These are phyloP conservation scores for Alentia gelatinosa DNA, from an alignment of 2,888 invertebrate genomes.

Conservation along the genomic window DNA sequence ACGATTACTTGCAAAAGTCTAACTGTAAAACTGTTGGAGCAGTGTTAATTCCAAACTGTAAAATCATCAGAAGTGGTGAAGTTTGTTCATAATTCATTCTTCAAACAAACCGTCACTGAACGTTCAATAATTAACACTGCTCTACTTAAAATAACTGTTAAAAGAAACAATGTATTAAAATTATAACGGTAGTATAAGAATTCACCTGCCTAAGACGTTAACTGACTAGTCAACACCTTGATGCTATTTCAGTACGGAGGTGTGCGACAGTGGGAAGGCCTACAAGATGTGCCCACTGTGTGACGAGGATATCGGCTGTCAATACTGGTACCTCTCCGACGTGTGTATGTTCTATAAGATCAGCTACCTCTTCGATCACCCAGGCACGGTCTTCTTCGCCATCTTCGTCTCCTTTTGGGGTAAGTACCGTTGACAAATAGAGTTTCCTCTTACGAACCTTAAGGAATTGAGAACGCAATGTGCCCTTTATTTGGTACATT, in stretches of 20 bases:
- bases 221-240: no score
- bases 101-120: no score
- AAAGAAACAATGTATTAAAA: no score
- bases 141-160: no score
- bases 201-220: no score
- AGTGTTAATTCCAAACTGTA: no score
- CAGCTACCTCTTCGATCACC: slow-evolving; percentile 83
- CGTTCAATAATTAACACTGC: no score
- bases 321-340: slow-evolving; percentile 83
- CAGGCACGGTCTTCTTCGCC: slow-evolving; percentile 83
- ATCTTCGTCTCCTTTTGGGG: slow-evolving; percentile 84
- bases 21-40: no score
- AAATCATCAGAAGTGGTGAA: no score
- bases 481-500: background rate
- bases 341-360: slow-evolving; percentile 82
- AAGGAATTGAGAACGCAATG: background rate
- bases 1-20: no score
- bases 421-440: slow-evolving; percentile 73
- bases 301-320: slow-evolving; percentile 82
- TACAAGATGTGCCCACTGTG: slow-evolving; percentile 84
- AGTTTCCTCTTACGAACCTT: background rate
- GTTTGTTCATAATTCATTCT: no score
- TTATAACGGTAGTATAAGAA: no score
- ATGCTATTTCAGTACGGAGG: slow-evolving; percentile 78
- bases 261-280: slow-evolving; percentile 81